phyloP scores from a whole-genome alignment of 2,797 vertebrate species.

The Loris lydekkerianus region DNA sequence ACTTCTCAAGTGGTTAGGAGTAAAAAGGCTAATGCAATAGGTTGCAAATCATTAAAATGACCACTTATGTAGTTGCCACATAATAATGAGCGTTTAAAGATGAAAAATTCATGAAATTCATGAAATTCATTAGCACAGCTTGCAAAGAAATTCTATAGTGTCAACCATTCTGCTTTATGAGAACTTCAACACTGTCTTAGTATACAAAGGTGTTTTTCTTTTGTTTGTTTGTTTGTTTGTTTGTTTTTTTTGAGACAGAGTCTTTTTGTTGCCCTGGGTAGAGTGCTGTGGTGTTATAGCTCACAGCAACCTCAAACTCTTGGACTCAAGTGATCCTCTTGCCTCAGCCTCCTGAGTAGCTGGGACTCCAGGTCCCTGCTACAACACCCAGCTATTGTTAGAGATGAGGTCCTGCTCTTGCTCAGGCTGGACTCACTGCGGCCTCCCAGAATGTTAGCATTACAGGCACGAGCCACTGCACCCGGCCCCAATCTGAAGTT shows the following conservation, averaged over 20 bases:
- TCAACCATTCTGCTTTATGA: neutral
- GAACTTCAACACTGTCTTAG: neutral
- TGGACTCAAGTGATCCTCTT: too few species aligned
- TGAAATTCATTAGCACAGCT: neutral
- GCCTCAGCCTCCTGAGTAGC: too few species aligned
- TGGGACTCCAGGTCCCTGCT: too few species aligned
- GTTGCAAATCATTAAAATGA: neutral
- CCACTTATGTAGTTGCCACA: neutral
- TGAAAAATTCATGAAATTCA: neutral
- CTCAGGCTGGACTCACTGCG: too few species aligned
- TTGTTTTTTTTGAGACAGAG: neutral
- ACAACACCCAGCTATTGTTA: too few species aligned
- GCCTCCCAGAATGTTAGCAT: too few species aligned
- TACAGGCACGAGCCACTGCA: too few species aligned
- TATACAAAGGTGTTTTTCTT: neutral
- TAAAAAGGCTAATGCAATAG: conserved; percentile 12
- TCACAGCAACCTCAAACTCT: too few species aligned
- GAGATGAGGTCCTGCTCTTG: too few species aligned
- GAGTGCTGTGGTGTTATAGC: too few species aligned
- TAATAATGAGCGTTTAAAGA: neutral
- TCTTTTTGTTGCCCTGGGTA: too few species aligned
- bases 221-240: neutral
- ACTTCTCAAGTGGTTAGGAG: neutral
- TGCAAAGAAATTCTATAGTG: neutral
- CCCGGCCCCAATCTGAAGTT: neutral